phyloP scores from a whole-genome alignment of 2,888 invertebrate genomes.

The Drosophila dives region DNA sequence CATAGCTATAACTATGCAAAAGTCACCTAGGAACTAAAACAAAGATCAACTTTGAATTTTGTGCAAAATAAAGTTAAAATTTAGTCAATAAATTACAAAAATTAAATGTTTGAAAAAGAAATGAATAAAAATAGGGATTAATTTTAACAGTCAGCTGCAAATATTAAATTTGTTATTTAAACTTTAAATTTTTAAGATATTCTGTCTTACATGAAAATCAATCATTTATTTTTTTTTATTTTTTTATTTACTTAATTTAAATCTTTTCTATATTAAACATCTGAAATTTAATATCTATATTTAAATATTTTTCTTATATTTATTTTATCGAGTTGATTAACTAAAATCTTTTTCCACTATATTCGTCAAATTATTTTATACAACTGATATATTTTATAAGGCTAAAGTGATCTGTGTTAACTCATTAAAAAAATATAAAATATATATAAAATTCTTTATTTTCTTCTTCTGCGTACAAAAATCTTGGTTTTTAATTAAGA shows the following conservation, averaged over 20 bases:
- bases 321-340: background rate
- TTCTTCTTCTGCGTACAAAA: too few relatives aligned
- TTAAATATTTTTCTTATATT: too few relatives aligned
- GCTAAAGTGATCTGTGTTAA: too few relatives aligned
- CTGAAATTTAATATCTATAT: too few relatives aligned
- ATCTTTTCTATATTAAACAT: too few relatives aligned
- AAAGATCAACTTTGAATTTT: background rate
- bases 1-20: background rate
- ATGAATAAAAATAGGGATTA: background rate
- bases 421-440: too few relatives aligned
- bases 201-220: background rate
- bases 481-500: too few relatives aligned
- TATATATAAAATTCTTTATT: too few relatives aligned
- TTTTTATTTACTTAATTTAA: too few relatives aligned
- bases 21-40: background rate
- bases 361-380: too few relatives aligned
- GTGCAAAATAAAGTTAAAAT: background rate
- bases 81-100: background rate
- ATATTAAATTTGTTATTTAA: background rate
- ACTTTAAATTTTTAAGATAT: background rate
- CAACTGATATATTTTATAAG: too few relatives aligned
- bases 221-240: too few relatives aligned
- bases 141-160: background rate
- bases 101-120: background rate
- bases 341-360: background rate